Base-by-base conservation (phyloP, 1,140 invertebrate species). In the Drosophila punjabiensis region DNA sequence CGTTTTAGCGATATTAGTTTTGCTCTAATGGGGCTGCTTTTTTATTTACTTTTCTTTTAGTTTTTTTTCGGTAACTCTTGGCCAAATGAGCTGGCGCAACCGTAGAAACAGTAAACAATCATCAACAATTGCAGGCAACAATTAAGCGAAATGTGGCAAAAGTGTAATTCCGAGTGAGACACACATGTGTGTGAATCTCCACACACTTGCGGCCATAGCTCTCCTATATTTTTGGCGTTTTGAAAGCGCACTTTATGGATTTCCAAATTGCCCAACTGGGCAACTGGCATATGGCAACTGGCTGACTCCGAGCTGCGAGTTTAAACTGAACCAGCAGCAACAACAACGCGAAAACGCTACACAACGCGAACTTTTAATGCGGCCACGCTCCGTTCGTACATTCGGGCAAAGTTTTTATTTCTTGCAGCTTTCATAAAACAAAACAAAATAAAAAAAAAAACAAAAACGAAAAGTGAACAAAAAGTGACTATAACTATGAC, bases 81-180 rank as follows among this genome's bases (percentile, higher is more conserved):
- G 79, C 63, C 64, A 79, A 85, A 70, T 39, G 53, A 75, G 74
- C 52, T 89, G 76, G 62, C 56, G 63, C 81, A 88, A 81, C 60
- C 62, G 61, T 10, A 69, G 63, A 56, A 77, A 35, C 55, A 13
- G 52, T 73, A 35, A 76, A 39, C 55, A 60, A 66, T 67, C 53
- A 53, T 67, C 74, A 39, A 30, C 71, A 84, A 76, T 81, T 89
- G 81, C 82, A 88, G 79, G 60, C 52, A 76, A 69, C 81, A 88
- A 88, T 88, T 88, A 88, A 86, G 79, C 82, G 82, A 86, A 89
- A 85, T 79, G 81, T 86, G 87, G 87, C 86, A 89, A 82, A 89
- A 89, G 76, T 90, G 76, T 86, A 86, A 77, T 90, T 82, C 79
- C 47, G 79, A 80, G 76, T 62, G 68, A 66, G 64, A 87, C 53